Evolutionary conservation across 2,797 vertebrate species (phyloP).

Genomic region (Cercopithecus petaurista): DNA sequence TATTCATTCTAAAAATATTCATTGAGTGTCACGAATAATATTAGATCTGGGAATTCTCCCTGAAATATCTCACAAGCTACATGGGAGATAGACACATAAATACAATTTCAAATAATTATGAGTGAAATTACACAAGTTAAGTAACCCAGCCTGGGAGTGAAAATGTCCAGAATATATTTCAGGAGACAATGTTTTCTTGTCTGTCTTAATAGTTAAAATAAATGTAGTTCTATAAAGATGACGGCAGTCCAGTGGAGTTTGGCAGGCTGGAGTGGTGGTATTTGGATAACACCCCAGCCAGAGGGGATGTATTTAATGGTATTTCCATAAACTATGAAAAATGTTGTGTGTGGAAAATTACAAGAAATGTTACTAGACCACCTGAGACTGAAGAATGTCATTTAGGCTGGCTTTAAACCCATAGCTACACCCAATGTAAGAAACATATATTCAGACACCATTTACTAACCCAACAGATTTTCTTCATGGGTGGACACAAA

Average conservation of each 20-base stretch:
- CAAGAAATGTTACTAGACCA: background rate
- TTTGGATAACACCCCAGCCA: background rate
- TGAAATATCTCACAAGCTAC: background rate
- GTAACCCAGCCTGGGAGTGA: background rate
- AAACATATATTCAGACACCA: background rate
- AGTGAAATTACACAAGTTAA: background rate
- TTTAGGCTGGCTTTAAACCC: background rate
- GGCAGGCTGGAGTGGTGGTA: background rate
- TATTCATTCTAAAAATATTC: slow-evolving; percentile 53
- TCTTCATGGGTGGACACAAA: background rate
- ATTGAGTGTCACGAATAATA: slow-evolving; percentile 17
- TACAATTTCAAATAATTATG: slow-evolving; percentile 3
- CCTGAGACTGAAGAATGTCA: background rate
- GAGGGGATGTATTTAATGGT: background rate
- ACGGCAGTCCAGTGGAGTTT: background rate
- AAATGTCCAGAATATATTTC: background rate
- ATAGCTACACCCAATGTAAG: background rate
- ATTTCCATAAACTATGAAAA: background rate
- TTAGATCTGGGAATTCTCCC: background rate
- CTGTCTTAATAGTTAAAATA: background rate
- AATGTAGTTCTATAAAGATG: background rate
- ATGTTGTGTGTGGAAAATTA: background rate
- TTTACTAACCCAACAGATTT: background rate
- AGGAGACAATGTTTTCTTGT: background rate
- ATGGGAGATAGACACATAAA: slow-evolving; percentile 23